Conservation (phyloP, 1,140 invertebrate genomes). For the Melipona quadrifasciata region DNA sequence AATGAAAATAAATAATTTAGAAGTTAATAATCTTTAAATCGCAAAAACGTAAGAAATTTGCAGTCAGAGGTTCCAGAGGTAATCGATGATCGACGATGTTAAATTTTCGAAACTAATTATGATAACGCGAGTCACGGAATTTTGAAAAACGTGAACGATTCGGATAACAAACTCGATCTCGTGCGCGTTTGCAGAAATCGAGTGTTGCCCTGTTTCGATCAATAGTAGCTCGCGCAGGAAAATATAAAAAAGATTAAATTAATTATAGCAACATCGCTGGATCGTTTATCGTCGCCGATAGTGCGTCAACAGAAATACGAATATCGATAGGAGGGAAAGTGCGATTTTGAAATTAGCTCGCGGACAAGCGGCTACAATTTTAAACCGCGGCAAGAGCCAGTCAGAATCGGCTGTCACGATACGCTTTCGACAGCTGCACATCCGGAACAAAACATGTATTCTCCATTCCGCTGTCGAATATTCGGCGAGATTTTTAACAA, state of each 20-base stretch:
- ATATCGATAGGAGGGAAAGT: not conserved
- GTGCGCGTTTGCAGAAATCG: no score
- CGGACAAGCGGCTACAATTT: constrained; percentile 7
- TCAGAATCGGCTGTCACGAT: constrained; percentile 24
- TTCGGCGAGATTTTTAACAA: constrained; percentile 47
- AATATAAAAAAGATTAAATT: no score
- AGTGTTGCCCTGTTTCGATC: no score
- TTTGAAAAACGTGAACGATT: no score
- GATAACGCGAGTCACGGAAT: no score
- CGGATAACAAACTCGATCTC: no score
- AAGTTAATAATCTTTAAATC: no score
- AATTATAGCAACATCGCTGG: not conserved
- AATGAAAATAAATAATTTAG: no score
- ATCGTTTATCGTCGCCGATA: not conserved
- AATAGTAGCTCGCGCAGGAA: no score
- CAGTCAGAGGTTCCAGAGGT: no score
- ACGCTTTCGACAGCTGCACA: constrained; percentile 38
- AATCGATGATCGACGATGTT: no score
- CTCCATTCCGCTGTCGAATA: constrained; percentile 44
- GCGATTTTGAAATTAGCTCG: constrained; percentile 24
- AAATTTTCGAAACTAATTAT: no score
- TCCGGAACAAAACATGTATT: constrained; percentile 43
- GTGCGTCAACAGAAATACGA: not conserved
- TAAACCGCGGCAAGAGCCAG: constrained; percentile 16
- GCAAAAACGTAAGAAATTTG: not conserved